Percentiles rank a stretch among this genome's conserved stretches.
Evolutionary conservation across 2,797 vertebrate species (phyloP).

Genomic region (Phataginus tetradactyla): DNA sequence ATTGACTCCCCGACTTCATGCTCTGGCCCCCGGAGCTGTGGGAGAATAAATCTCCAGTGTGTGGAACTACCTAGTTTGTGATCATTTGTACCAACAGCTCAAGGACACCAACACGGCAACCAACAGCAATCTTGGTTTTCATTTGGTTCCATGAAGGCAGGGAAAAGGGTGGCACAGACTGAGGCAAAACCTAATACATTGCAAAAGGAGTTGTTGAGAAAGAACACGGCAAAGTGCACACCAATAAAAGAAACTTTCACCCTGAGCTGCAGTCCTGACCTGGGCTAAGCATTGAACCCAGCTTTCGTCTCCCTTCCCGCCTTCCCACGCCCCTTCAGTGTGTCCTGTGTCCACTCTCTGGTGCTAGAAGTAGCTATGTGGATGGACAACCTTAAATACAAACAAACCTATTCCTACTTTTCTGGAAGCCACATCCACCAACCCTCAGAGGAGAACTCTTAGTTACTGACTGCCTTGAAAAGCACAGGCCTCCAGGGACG

Average conservation of each 20-base stretch:
- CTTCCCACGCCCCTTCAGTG: not conserved
- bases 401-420: not conserved
- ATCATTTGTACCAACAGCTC: not conserved
- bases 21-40: not conserved
- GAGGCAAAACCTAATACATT: not conserved
- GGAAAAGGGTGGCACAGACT: not conserved
- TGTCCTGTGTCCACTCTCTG: accelerated
- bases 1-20: not conserved
- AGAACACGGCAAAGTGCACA: not conserved
- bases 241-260: not conserved
- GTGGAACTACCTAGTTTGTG: not conserved
- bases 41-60: not conserved
- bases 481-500: not conserved
- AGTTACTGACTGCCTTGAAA: not conserved
- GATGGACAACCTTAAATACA: not conserved
- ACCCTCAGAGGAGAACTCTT: not conserved
- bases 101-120: not conserved
- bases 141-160: not conserved
- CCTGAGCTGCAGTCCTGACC: not conserved
- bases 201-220: not conserved
- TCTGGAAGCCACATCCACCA: not conserved
- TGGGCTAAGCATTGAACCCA: not conserved
- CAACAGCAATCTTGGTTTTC: not conserved
- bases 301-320: not conserved
- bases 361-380: not conserved